Conservation (phyloP, 2,888 invertebrate species). For the Nomada hirtipes region DNA sequence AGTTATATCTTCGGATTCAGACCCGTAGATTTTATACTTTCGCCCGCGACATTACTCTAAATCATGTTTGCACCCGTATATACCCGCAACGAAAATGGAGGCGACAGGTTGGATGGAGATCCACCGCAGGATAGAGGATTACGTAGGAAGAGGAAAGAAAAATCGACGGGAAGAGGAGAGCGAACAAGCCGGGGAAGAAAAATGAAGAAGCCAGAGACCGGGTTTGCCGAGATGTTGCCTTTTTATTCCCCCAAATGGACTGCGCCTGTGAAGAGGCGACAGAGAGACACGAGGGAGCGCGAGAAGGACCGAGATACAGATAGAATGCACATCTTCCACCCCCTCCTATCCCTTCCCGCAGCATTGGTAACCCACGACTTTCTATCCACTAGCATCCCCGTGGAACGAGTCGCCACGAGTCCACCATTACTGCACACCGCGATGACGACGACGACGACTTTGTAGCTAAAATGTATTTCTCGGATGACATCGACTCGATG, state of each 20-base stretch:
- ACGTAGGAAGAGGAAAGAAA: constrained; percentile 30
- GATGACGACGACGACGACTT: constrained; percentile 55
- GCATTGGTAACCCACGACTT: constrained; percentile 39
- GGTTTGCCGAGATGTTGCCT: constrained; percentile 58
- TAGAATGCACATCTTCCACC: background rate
- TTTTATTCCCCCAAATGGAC: constrained; percentile 71
- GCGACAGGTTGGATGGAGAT: constrained; percentile 4
- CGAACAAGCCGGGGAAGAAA: constrained; percentile 20
- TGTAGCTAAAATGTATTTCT: constrained; percentile 72
- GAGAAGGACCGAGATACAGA: constrained; percentile 10
- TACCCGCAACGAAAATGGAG: constrained; percentile 23
- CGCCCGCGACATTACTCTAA: constrained; percentile 73
- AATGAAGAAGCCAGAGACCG: constrained; percentile 48
- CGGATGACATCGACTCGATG: constrained; percentile 65
- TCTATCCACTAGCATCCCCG: constrained; percentile 59
- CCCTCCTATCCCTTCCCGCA: constrained; percentile 2
- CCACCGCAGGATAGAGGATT: constrained; percentile 20
- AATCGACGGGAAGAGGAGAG: constrained; percentile 27
- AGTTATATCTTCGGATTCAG: constrained; percentile 73
- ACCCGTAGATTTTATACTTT: constrained; percentile 74
- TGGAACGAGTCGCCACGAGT: constrained; percentile 63
- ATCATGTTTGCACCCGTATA: constrained; percentile 79
- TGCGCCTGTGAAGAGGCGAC: background rate
- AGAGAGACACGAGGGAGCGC: constrained; percentile 17
- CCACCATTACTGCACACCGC: constrained; percentile 48